Base-by-base conservation (phyloP, 2,888 invertebrate species). In the Diarsia mendica region DNA sequence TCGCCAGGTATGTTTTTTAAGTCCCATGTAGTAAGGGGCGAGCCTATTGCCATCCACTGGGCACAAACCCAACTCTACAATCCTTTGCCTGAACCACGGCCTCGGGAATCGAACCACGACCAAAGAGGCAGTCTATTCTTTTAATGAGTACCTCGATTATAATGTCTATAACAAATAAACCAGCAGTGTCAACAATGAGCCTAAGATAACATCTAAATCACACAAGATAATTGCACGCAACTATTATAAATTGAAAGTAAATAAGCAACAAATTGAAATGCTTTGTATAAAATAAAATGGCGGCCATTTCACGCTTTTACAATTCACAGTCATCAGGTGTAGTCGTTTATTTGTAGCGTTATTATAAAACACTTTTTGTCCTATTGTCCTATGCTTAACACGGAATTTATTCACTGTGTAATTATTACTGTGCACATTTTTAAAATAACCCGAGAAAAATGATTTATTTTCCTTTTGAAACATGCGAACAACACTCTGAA, bases 181-280 rank as follows among this genome's bases (percentile, higher is more conserved):
- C 44, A 55, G 65, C 20, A 55, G 39, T 68, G 51, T 70, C 72
- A 77, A 87, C 87, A 86, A 84, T 72, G 79, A 71, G 10, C n/a
- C 46, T 72, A 33, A 77, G 90, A 91, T 90, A 90, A 83, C 73
- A 88, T 90, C 90, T 87, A 75, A 86, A 89, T 86, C 80, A 74
- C 82, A 84, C 81, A 74, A 79, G n/a, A 79, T 87, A 87, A 86
- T 82, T 87, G 70, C 77, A 70, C 80, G 68, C 77, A 83, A 76
- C 76, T 83, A 71, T 77, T 60, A 72, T 79, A 79, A 88, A 90
- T 91, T 90, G 90, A 90, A 90, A 90, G 86, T 82, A 85, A 87
- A 86, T 87, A 87, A 79, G 74, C 80, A 85, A 77, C 79, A 85
- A 89, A 89, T 88, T 88, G 87, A 88, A 90, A 89, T 85, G 80